phyloP scores from a whole-genome alignment of 2,797 vertebrate species.

The Columba guinea region DNA sequence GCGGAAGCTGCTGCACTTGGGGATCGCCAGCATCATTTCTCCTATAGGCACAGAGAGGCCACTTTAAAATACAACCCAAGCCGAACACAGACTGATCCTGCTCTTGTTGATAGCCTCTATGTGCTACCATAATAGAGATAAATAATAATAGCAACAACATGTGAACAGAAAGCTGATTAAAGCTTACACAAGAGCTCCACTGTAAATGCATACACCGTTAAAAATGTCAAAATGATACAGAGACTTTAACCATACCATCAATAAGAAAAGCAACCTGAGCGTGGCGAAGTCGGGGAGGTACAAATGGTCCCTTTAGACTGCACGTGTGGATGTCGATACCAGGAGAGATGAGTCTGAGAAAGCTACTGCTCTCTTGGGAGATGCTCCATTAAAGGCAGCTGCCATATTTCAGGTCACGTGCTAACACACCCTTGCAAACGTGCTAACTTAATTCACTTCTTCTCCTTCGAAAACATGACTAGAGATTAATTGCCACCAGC shows the following conservation, averaged over 20 bases:
- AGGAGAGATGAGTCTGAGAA: neutral
- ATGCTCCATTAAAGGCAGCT: neutral
- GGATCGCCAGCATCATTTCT: neutral
- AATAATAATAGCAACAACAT: constrained; percentile 52
- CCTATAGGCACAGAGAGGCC: neutral
- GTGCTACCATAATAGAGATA: constrained; percentile 42
- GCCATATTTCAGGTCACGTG: constrained; percentile 26
- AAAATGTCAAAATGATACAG: constrained; percentile 57
- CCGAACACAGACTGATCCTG: neutral
- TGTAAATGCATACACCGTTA: constrained; percentile 59
- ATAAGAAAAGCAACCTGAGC: constrained; percentile 40
- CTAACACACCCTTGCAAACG: neutral
- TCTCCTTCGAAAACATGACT: neutral
- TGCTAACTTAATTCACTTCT: neutral
- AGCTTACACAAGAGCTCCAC: constrained; percentile 18
- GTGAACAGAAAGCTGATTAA: constrained; percentile 56
- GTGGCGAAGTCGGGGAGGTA: constrained; percentile 23
- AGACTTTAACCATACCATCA: constrained; percentile 52
- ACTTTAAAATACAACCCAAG: neutral
- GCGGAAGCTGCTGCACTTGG: accelerated
- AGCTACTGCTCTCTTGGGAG: neutral
- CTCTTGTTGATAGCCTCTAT: neutral
- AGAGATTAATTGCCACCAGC: neutral
- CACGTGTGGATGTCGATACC: neutral
- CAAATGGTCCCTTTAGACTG: constrained; percentile 6